These are phyloP conservation scores for Tortrix viridana DNA, from an alignment of 2,888 invertebrate genomes.

Conservation along the genomic window DNA sequence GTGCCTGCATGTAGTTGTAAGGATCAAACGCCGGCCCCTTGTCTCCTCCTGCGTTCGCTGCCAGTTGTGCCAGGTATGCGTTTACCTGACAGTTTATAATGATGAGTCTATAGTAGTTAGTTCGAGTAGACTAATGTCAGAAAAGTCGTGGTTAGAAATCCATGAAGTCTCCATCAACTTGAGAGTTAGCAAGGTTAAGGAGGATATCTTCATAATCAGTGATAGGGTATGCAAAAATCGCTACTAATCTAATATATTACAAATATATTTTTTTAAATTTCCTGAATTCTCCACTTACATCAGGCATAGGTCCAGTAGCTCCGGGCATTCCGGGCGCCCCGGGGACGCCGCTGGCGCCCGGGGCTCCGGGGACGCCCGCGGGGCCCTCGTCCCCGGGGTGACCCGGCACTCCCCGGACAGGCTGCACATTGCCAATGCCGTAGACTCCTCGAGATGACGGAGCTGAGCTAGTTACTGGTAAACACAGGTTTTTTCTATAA, in stretches of 20 bases:
- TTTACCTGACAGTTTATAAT: constrained; percentile 76
- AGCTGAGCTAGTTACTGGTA: no score
- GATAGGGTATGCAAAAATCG: no score
- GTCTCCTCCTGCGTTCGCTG: constrained; percentile 88
- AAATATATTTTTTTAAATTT: not conserved
- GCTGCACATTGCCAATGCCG: constrained; percentile 46
- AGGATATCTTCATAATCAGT: no score
- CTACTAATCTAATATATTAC: no score
- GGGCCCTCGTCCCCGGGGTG: constrained; percentile 82
- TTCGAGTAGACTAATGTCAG: not conserved
- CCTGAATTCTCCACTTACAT: constrained; percentile 71
- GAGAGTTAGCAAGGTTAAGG: no score
- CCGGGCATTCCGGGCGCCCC: constrained; percentile 89
- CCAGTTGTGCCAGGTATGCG: constrained; percentile 90
- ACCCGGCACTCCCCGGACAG: constrained; percentile 80
- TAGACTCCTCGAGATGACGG: constrained; percentile 46
- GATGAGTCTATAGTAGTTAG: not conserved
- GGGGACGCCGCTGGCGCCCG: constrained; percentile 85
- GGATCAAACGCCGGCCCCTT: constrained; percentile 90
- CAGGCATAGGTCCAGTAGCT: constrained; percentile 88
- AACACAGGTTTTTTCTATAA: no score
- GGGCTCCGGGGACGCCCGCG: constrained; percentile 84
- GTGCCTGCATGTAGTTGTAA: constrained; percentile 91
- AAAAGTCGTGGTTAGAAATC: no score
- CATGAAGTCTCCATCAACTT: no score